Base-by-base conservation (phyloP, 2,888 invertebrate species). In the Synergus japonicus region DNA sequence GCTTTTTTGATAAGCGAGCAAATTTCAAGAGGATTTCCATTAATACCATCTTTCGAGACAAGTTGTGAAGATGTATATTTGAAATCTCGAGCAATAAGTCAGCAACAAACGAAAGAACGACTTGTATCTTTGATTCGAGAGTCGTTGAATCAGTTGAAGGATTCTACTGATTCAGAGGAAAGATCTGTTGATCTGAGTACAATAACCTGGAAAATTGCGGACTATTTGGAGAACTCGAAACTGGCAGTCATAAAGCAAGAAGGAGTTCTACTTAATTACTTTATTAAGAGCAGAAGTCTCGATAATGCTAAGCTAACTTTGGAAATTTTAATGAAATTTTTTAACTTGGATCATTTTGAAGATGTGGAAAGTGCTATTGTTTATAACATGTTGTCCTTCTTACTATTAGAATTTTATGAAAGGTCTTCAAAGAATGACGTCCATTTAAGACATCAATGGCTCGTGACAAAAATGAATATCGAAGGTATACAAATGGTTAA, bases 61-160 rank as follows among this genome's bases (percentile, higher is more conserved):
- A 93, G 95, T 80, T 95, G 95, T 84, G 91, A 94, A 0, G 96
- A 96, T 88, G 94, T 96, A 15, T 96, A 96, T 87, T 93, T 95
- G 5, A 94, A 94, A 85, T 93, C 94, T 0, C 92, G 94, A 85
- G 92, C 92, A 10, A 83, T 90, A 10, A 86, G 85, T 5, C 93
- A 94, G 79, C 92, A 93, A 4, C 87, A 88, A 64, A 89, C 88
- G 13, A 93, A 91, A 81, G 91, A 92, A 64, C 93, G 94, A 12
- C 87, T 94, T 4, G 92, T 93, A 5, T 92, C 93, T 82, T 93
- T 94, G 85, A 93, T 94, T 86, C 93, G 93, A 60, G 89, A 93
- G 66, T 93, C 73, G 4, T 37, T 37, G 15, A 10, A 54, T 54
- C 37, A 12, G 54, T 41, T 73, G 9, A n/a, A 15, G 49, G 9